These are phyloP conservation scores for Stenotaenia linearis DNA, from an alignment of 2,888 invertebrate genomes.

Conservation along the genomic window DNA sequence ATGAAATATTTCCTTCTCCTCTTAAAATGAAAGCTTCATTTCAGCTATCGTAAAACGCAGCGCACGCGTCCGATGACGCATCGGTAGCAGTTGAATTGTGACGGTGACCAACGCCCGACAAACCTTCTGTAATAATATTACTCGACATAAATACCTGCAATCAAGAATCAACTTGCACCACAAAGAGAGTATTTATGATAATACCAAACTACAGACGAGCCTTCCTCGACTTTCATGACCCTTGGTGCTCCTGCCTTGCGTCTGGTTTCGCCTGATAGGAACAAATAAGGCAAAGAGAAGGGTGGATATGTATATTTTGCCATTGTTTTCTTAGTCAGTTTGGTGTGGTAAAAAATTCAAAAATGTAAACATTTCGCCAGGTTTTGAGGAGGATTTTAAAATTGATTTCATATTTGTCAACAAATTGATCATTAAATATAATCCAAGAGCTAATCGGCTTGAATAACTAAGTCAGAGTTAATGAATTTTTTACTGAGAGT, in stretches of 20 bases:
- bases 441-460: slow-evolving; percentile 10
- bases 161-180: slow-evolving; percentile 7
- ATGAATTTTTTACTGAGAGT: background rate
- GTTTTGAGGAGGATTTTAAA: background rate
- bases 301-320: background rate
- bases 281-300: background rate
- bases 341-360: too few species aligned
- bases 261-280: background rate
- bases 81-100: background rate
- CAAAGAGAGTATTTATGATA: slow-evolving; percentile 13
- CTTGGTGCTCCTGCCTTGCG: background rate
- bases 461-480: slow-evolving; percentile 18
- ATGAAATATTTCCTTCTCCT: too few species aligned
- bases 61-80: background rate
- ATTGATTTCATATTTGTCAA: background rate
- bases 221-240: background rate
- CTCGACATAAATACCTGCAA: slow-evolving; percentile 10
- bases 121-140: background rate
- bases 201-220: background rate
- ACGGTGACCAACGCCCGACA: background rate
- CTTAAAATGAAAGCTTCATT: too few species aligned
- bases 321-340: background rate
- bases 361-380: too few species aligned
- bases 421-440: slow-evolving; percentile 15
- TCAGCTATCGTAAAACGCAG: background rate